Base-by-base conservation (phyloP, 1,140 invertebrate species). In the Tyrophagus putrescentiae region DNA sequence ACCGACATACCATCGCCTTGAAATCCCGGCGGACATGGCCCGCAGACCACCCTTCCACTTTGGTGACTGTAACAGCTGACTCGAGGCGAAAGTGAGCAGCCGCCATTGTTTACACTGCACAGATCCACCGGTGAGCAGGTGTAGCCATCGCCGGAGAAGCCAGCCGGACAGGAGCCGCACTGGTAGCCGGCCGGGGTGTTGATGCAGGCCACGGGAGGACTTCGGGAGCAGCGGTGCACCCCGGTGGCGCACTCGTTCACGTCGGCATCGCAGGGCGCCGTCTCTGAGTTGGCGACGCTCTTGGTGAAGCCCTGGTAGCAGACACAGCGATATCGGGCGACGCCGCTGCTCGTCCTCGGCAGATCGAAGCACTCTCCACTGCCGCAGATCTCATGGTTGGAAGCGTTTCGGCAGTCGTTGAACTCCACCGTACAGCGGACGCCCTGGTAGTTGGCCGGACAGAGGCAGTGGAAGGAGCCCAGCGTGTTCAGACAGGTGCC, bases 101-200 rank as follows among this genome's bases (percentile, higher is more conserved):
- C 91, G 1, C 91, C 92, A 71, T 90, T 90, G 65, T 84, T 82
- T 9, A 79, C 74, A n/a, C 76, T 0, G 72, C 90, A 94, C 75
- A 95, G 91, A 68, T 96, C 81, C 27, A 93, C 79, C 69, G 95
- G 91, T 0, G 72, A 71, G 70, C 92, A 96, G 34, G 77, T 79
- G 65, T 82, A 82, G 0, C 92, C 92, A 75, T 89, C 88, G 29
- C 91, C 91, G 33, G 81, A 80, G 66, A 84, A 92, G 21, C 87
- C 85, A 66, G 72, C 62, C 16, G 88, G 85, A 73, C 90, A 95
- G 16, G 76, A 74, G 0, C 84, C 87, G 70, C 91, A 96, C 45
- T 75, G 73, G 71, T 86, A 96, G 1, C 82, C 80, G 4, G 91
- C 92, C 1, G 84, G 87, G 3, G 82, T 71, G 72, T 96, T 95